phyloP scores from a whole-genome alignment of 2,797 vertebrate genomes.

The Propithecus deckenii region DNA sequence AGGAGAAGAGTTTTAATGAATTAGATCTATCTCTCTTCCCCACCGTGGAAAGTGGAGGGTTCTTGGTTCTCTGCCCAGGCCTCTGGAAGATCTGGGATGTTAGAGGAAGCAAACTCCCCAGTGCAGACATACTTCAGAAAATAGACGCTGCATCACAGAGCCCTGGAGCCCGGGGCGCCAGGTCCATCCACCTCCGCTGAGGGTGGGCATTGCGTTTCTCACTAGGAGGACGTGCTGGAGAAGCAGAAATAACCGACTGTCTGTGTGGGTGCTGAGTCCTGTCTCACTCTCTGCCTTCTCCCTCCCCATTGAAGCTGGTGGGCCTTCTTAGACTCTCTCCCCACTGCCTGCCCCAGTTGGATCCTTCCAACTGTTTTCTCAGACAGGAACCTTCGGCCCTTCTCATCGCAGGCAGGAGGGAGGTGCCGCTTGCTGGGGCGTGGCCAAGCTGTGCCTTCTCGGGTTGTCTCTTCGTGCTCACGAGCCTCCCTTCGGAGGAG shows the following conservation, averaged over 20 bases:
- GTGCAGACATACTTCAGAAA: not conserved
- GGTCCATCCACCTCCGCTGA: not conserved
- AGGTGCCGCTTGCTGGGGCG: not conserved
- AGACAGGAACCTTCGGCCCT: not conserved
- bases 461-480: not conserved
- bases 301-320: not conserved
- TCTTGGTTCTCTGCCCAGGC: slow-evolving; percentile 29
- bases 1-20: not conserved
- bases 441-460: not conserved
- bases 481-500: not conserved
- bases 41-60: not conserved
- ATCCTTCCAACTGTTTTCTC: not conserved
- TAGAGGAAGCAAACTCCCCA: not conserved
- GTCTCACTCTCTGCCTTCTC: not conserved
- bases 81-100: not conserved
- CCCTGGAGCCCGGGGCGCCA: not conserved
- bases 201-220: not conserved
- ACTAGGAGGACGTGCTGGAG: not conserved
- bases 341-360: no score
- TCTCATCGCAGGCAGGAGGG: not conserved
- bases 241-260: not conserved
- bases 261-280: not conserved
- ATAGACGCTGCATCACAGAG: no score
- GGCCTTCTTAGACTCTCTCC: no score
- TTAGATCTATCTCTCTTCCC: not conserved